phyloP scores from a whole-genome alignment of 2,113 vertebrate genomes.

The human (Homo sapiens) region GRCh38 chr11:73680501-73681000 shows the following conservation, averaged over 20 bases:
- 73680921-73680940: neutral
- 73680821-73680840: neutral
- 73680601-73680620: no score
- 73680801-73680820: neutral
- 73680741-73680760: conserved; percentile 1
- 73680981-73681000: neutral
- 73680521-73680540: no score
- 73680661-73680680: neutral
- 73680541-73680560: no score
- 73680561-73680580: no score
- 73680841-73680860: neutral
- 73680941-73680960: neutral
- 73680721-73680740: conserved; percentile 20
- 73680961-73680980: neutral
- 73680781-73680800: neutral
- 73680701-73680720: neutral
- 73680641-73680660: no score
- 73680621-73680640: no score
- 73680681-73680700: neutral
- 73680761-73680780: neutral
- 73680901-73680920: neutral
- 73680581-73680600: no score
- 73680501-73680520: no score
- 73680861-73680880: conserved; percentile 4
- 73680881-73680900: neutral